These are phyloP conservation scores for Oreonectes daqikongensis DNA, from an alignment of 2,797 vertebrate species.

Conservation along the genomic window DNA sequence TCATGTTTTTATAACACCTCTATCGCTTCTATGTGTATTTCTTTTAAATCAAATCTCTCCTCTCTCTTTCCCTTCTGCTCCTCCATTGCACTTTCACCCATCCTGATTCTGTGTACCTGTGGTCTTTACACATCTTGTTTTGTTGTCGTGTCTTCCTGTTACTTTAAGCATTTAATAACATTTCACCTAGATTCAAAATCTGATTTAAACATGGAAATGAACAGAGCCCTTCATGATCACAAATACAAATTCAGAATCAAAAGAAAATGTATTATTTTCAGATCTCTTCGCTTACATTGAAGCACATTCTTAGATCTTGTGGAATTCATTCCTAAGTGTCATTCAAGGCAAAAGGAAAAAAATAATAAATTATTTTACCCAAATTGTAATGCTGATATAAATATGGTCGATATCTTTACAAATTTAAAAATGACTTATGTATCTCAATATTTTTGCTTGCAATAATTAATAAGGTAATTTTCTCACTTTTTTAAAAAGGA, in stretches of 20 bases:
- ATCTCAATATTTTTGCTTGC: too few species aligned
- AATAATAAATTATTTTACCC: too few species aligned
- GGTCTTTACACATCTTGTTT: neutral
- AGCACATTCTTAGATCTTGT: too few species aligned
- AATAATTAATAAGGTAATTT: too few species aligned
- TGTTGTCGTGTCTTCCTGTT: neutral
- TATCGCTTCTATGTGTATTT: neutral
- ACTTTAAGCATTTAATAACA: neutral
- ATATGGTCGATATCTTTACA: too few species aligned
- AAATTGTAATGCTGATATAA: too few species aligned
- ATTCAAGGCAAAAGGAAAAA: too few species aligned
- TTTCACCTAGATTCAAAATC: neutral
- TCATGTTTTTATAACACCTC: constrained; percentile 34
- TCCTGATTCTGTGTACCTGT: neutral
- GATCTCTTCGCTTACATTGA: too few species aligned
- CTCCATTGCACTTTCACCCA: neutral
- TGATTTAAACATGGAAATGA: neutral
- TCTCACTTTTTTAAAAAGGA: too few species aligned
- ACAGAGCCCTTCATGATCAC: neutral
- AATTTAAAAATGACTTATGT: too few species aligned
- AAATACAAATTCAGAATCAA: neutral
- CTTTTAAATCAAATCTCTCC: neutral
- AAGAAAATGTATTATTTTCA: neutral
- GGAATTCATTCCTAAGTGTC: too few species aligned
- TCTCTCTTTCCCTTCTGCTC: neutral